Percentiles rank a stretch among this genome's conserved stretches.
These are phyloP conservation scores for Rhinophrynus dorsalis DNA, from an alignment of 2,797 vertebrate species.

Conservation along the genomic window DNA sequence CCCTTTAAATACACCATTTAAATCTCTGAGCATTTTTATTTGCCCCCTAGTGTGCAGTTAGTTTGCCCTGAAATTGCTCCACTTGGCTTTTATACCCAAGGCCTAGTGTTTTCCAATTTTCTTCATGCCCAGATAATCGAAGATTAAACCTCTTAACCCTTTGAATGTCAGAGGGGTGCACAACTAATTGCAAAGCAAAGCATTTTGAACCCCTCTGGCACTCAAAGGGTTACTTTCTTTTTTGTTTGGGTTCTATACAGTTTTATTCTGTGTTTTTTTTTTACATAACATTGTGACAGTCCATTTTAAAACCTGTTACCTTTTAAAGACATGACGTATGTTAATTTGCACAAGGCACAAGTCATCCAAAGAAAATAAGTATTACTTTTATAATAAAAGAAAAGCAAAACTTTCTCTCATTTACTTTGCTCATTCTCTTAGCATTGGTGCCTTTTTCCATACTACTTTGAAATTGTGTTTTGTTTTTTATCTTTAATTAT, in stretches of 20 bases:
- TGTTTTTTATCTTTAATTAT: conserved; percentile 28
- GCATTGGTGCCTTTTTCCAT: conserved; percentile 42
- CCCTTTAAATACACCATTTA: too few species aligned
- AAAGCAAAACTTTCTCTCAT: conserved; percentile 20
- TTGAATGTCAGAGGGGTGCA: too few species aligned
- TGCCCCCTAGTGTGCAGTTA: too few species aligned
- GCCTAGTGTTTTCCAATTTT: too few species aligned
- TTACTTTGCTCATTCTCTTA: conserved; percentile 38
- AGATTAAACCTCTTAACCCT: too few species aligned
- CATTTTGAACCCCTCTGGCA: too few species aligned
- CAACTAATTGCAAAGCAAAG: too few species aligned
- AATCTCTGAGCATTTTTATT: too few species aligned
- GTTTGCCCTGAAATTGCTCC: too few species aligned
- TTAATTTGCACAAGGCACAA: conserved; percentile 42
- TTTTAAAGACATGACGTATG: conserved; percentile 5
- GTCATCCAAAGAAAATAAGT: conserved; percentile 45
- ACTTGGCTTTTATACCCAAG: too few species aligned
- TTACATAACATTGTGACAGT: neutral
- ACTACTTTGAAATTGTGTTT: conserved; percentile 30
- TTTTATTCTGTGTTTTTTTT: too few species aligned
- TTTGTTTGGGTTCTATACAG: neutral
- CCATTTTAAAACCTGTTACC: conserved; percentile 20
- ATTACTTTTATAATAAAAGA: conserved; percentile 44
- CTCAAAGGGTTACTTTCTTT: neutral
- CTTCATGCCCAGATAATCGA: too few species aligned